phyloP scores from a whole-genome alignment of 2,797 vertebrate genomes.

The Myoxocephalus aenaeus region DNA sequence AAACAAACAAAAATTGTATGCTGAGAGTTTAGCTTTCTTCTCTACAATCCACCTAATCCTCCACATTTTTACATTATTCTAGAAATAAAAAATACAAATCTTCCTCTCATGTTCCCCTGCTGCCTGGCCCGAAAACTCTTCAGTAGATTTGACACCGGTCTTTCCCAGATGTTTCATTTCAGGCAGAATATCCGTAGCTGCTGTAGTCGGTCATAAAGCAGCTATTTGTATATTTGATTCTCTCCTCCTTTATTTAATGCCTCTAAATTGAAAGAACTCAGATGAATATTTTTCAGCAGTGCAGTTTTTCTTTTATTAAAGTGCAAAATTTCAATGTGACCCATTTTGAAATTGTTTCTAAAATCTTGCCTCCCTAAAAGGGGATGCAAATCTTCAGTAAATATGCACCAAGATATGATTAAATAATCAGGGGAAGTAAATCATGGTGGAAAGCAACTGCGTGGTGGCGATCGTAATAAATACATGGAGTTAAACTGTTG shows the following conservation, averaged over 20 bases:
- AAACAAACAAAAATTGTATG: neutral
- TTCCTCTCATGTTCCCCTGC: neutral
- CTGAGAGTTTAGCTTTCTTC: neutral
- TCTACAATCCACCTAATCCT: neutral
- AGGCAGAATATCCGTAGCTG: neutral
- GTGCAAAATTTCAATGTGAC: neutral
- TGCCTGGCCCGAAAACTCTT: neutral
- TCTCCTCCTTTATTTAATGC: neutral
- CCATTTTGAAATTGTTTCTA: neutral
- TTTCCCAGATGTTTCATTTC: neutral
- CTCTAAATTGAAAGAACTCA: neutral
- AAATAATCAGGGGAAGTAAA: slow-evolving; percentile 2
- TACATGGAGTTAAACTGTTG: neutral
- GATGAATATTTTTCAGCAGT: neutral
- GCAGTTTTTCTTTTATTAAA: neutral
- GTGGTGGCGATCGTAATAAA: neutral
- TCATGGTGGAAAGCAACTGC: neutral
- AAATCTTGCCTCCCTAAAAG: neutral
- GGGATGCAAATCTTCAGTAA: neutral
- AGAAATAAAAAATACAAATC: neutral
- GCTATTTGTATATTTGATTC: neutral
- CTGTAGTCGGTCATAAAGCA: neutral
- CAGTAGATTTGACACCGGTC: neutral
- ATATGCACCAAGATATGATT: neutral
- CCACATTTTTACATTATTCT: neutral